Conservation (phyloP, 2,797 vertebrate genomes). For the Sphaeramia orbicularis region DNA sequence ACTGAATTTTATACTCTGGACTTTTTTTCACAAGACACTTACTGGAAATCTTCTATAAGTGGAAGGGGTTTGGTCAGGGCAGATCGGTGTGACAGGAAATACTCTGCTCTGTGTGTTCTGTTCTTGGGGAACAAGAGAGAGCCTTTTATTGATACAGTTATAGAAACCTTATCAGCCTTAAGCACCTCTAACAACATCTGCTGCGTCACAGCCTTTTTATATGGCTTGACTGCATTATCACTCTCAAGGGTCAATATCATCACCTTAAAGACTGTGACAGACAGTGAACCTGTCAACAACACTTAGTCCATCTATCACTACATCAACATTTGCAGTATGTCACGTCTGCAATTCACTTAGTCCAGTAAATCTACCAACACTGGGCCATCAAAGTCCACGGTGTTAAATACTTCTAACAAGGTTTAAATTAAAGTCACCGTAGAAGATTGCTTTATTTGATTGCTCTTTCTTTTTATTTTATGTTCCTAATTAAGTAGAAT, state of each 20-base stretch:
- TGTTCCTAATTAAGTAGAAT: neutral
- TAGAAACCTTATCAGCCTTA: conserved; percentile 59
- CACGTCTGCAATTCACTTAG: neutral
- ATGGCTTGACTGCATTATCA: conserved; percentile 38
- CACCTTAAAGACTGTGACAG: conserved; percentile 39
- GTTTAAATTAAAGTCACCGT: too few relatives aligned
- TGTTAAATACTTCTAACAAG: too few relatives aligned
- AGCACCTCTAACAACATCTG: conserved; percentile 54
- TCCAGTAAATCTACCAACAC: conserved; percentile 4
- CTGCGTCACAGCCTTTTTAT: conserved; percentile 55
- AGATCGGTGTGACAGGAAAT: too few relatives aligned
- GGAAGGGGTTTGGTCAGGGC: too few relatives aligned
- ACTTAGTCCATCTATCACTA: conserved; percentile 21
- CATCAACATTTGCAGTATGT: conserved; percentile 9
- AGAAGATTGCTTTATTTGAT: too few relatives aligned
- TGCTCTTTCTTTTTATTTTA: neutral
- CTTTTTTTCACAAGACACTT: too few relatives aligned
- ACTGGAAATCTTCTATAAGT: too few relatives aligned
- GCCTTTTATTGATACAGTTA: conserved; percentile 11
- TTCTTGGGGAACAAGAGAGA: conserved; percentile 18
- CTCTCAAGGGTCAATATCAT: conserved; percentile 48
- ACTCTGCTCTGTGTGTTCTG: conserved; percentile 11
- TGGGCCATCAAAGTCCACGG: too few relatives aligned
- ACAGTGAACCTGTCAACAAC: conserved; percentile 36
- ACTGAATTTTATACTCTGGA: too few relatives aligned